A percentile compares a stretch with the other conserved stretches of the same genome.
These are phyloP conservation scores for Elysia crispata DNA, from an alignment of 2,888 invertebrate genomes.

Conservation along the genomic window DNA sequence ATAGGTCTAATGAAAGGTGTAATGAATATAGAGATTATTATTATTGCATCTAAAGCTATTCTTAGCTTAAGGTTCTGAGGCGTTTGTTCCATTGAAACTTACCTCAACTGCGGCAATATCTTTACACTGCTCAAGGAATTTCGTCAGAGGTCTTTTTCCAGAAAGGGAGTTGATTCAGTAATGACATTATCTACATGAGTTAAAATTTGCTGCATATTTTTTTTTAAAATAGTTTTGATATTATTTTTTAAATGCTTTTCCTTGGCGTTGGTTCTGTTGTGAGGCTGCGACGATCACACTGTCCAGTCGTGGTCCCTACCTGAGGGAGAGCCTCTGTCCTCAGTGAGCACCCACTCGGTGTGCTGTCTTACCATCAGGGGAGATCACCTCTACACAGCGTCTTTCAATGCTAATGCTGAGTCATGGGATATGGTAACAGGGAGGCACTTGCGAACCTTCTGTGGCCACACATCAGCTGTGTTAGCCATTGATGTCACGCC, in stretches of 20 bases:
- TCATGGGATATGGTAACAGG: conserved; percentile 39
- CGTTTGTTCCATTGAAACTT: no score
- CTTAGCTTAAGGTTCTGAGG: no score
- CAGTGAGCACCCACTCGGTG: conserved; percentile 40
- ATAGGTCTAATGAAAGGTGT: no score
- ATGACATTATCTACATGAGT: no score
- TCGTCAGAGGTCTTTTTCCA: no score
- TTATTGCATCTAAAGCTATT: no score
- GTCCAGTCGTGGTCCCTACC: conserved; percentile 42
- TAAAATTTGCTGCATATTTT: no score
- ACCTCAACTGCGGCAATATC: no score
- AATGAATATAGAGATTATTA: no score
- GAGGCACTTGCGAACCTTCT: conserved; percentile 25
- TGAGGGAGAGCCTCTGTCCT: conserved; percentile 3
- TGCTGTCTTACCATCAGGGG: conserved; percentile 38
- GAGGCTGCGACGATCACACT: conserved; percentile 47
- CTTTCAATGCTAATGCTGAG: conserved; percentile 46
- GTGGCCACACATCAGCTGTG: conserved; percentile 47
- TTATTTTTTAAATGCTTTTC: not conserved
- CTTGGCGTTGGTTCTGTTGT: not conserved
- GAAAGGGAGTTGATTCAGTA: not conserved
- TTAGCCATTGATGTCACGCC: conserved; percentile 40
- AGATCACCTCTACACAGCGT: conserved; percentile 39
- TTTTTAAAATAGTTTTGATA: not conserved
- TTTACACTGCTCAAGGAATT: no score